These are phyloP conservation scores for Oryzias sinensis DNA, from an alignment of 2,797 vertebrate species.

Conservation along the genomic window DNA sequence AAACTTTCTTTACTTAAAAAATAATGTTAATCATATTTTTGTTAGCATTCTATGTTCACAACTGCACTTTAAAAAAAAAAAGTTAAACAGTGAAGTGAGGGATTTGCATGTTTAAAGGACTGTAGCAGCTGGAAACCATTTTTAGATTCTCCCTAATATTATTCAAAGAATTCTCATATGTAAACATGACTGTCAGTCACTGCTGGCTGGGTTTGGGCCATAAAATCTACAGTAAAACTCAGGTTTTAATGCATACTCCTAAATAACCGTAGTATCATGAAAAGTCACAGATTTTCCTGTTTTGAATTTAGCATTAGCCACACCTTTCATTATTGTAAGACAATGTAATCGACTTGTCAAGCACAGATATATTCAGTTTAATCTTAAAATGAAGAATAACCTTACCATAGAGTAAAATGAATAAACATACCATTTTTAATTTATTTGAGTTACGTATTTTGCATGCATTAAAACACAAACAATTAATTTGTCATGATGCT, in stretches of 20 bases:
- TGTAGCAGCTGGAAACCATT: not conserved
- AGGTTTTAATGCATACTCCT: too few species aligned
- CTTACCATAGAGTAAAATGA: constrained; percentile 1
- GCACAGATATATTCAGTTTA: not conserved
- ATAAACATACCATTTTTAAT: not conserved
- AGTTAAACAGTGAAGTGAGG: too few species aligned
- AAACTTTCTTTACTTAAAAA: too few species aligned
- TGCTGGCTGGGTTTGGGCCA: not conserved
- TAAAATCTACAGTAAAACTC: not conserved
- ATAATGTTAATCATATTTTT: too few species aligned
- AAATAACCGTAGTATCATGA: too few species aligned
- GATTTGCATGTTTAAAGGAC: not conserved
- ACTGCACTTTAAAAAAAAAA: too few species aligned
- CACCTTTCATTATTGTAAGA: not conserved
- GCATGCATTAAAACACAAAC: not conserved
- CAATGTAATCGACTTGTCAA: too few species aligned
- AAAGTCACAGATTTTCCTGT: too few species aligned
- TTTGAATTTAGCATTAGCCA: too few species aligned
- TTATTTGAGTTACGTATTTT: constrained; percentile 12
- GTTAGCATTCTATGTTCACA: not conserved
- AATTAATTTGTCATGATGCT: not conserved
- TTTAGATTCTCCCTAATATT: not conserved
- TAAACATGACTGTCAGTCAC: not conserved
- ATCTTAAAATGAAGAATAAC: constrained; percentile 4
- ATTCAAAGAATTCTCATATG: not conserved